phyloP scores from a whole-genome alignment of 2,888 invertebrate genomes.

The Rhyacophila evoluta region DNA sequence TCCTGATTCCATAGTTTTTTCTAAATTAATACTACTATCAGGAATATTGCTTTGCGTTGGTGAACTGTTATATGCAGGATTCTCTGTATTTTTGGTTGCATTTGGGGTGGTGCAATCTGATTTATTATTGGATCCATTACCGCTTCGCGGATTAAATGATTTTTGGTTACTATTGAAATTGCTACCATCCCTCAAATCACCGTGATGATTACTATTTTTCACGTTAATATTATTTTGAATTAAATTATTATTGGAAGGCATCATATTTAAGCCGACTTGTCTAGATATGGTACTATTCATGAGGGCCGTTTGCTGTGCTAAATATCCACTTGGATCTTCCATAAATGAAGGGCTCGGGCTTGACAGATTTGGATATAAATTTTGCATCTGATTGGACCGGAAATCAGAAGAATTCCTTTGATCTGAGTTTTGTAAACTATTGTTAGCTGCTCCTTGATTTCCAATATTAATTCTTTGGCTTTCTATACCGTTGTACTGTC shows the following conservation, averaged over 20 bases:
- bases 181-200: conserved; percentile 29
- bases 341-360: conserved; percentile 80
- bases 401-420: conserved; percentile 40
- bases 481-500: conserved; percentile 65
- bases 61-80: conserved; percentile 58
- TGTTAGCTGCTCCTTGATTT: conserved; percentile 43
- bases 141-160: conserved; percentile 34
- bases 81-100: conserved; percentile 43
- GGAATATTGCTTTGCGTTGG: conserved; percentile 66
- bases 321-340: conserved; percentile 91
- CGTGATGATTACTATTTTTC: conserved; percentile 58
- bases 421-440: conserved; percentile 41
- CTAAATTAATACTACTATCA: conserved; percentile 66
- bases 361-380: conserved; percentile 60
- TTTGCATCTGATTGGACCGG: conserved; percentile 40
- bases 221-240: conserved; percentile 37
- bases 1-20: conserved; percentile 59
- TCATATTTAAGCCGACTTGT: conserved; percentile 65
- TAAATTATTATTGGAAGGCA: conserved; percentile 42
- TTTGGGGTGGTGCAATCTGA: conserved; percentile 28
- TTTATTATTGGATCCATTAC: background rate
- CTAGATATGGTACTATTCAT: conserved; percentile 85
- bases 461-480: conserved; percentile 57
- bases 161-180: conserved; percentile 35
- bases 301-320: conserved; percentile 90